These are phyloP conservation scores for Grantiella picta DNA, from an alignment of 2,113 vertebrate genomes.

Conservation along the genomic window DNA sequence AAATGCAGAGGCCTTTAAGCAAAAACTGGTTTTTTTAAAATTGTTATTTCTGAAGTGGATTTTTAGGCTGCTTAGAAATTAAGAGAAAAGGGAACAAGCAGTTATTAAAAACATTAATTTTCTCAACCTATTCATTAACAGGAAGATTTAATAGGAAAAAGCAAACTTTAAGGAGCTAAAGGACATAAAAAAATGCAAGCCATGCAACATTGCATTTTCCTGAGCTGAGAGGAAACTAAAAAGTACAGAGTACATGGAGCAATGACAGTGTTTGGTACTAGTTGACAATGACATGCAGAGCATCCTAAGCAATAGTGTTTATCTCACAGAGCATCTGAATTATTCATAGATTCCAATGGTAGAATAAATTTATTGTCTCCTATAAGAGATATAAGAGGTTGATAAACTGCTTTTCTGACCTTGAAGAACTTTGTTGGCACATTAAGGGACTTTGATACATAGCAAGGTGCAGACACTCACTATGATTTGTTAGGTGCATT, in stretches of 20 bases:
- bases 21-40: not conserved
- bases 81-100: not conserved
- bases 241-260: not conserved
- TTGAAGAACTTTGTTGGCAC: conserved; percentile 79
- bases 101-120: not conserved
- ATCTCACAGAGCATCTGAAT: conserved; percentile 73
- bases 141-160: not conserved
- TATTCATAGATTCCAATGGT: conserved; percentile 75
- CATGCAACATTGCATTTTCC: not conserved
- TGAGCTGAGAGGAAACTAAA: not conserved
- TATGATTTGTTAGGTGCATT: conserved; percentile 69
- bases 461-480: conserved; percentile 44
- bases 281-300: conserved; percentile 49
- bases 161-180: not conserved
- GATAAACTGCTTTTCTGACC: conserved; percentile 82
- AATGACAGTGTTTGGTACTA: conserved; percentile 27
- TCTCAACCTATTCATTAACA: not conserved
- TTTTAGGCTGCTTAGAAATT: not conserved
- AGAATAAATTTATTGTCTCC: conserved; percentile 79
- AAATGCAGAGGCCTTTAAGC: not conserved
- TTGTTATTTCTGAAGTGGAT: not conserved
- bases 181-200: not conserved
- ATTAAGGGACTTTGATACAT: conserved; percentile 79
- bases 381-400: conserved; percentile 77
- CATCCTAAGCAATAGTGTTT: conserved; percentile 67